Conservation (phyloP, 2,113 vertebrate species). For the Junco hyemalis region DNA sequence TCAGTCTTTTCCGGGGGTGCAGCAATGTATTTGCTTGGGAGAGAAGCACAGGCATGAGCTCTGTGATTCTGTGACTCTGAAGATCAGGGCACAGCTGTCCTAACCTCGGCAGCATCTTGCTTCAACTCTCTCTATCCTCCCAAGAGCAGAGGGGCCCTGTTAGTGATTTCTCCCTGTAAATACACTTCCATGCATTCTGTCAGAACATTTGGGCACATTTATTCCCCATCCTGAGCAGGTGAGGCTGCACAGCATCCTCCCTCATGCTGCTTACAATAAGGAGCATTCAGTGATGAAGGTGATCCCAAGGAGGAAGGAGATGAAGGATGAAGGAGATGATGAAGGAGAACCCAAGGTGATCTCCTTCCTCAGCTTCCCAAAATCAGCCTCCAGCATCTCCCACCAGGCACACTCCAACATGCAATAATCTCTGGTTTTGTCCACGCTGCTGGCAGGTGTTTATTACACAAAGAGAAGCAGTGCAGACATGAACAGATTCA, state of each 20-base stretch:
- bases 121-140: not conserved
- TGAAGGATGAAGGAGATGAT: too few relatives aligned
- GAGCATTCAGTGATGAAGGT: not conserved
- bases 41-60: not conserved
- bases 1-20: not conserved
- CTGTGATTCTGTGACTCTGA: not conserved
- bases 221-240: not conserved
- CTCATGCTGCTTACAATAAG: not conserved
- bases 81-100: not conserved
- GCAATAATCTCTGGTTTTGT: not conserved
- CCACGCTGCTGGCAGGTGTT: fast-evolving
- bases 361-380: not conserved
- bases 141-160: not conserved
- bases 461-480: not conserved
- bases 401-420: fast-evolving
- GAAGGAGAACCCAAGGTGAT: not conserved
- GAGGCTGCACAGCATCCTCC: not conserved
- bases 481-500: fast-evolving
- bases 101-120: not conserved
- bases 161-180: not conserved
- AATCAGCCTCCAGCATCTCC: not conserved
- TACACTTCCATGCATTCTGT: not conserved
- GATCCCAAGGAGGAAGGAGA: too few relatives aligned
- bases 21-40: not conserved
- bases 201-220: not conserved